Percentiles rank a stretch among this genome's conserved stretches.
phyloP scores from a whole-genome alignment of 2,113 vertebrate genomes.

The Muntiacus muntjak region DNA sequence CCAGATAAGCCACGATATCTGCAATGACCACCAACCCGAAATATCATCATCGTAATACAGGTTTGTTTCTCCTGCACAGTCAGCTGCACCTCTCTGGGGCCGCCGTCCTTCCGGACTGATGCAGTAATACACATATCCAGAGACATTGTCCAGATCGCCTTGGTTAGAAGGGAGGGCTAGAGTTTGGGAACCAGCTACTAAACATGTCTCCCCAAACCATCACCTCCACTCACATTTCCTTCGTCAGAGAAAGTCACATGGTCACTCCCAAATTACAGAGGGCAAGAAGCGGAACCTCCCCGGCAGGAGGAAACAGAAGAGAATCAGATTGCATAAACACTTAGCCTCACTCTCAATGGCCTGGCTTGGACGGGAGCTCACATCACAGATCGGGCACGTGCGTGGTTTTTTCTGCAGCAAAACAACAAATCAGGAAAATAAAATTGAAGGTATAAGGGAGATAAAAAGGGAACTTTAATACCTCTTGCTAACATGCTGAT shows the following conservation, averaged over 20 bases:
- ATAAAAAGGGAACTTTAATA: neutral
- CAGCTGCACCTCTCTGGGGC: neutral
- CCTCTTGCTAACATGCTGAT: neutral
- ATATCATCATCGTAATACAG: rapidly evolving
- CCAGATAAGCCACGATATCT: too few relatives aligned
- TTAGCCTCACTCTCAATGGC: rapidly evolving
- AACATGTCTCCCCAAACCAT: neutral
- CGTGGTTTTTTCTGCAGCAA: neutral
- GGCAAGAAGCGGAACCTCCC: neutral
- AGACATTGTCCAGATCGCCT: rapidly evolving
- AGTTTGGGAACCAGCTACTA: neutral
- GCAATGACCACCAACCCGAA: neutral
- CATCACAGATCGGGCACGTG: rapidly evolving
- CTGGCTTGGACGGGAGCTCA: neutral
- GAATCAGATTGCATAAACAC: neutral
- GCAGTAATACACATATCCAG: rapidly evolving
- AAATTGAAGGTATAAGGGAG: neutral
- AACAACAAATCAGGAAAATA: neutral
- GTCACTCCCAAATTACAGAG: neutral
- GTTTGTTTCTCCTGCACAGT: neutral
- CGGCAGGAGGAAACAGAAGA: rapidly evolving
- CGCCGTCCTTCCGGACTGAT: rapidly evolving
- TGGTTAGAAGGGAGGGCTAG: neutral
- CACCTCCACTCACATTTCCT: neutral
- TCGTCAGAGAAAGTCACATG: neutral